phyloP scores from a whole-genome alignment of 2,888 invertebrate species.

The Dorcus parallelipipedus region DNA sequence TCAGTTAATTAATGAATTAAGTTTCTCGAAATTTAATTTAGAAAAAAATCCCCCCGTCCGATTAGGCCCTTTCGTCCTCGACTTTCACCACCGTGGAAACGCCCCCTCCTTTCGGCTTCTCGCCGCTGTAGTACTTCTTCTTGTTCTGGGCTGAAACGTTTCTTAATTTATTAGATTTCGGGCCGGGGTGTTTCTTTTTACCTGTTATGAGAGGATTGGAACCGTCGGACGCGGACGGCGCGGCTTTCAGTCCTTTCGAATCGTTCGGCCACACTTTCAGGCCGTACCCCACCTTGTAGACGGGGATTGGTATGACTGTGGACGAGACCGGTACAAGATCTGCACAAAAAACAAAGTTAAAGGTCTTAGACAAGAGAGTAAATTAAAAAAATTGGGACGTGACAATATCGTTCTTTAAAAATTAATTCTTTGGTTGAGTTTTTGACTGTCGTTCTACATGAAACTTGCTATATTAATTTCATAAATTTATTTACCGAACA shows the following conservation, averaged over 20 bases:
- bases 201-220: constrained; percentile 5
- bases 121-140: constrained; percentile 14
- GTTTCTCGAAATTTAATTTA: no score
- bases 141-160: constrained; percentile 8
- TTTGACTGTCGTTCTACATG: no score
- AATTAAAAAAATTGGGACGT: no score
- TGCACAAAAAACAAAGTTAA: constrained; percentile 32
- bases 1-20: no score
- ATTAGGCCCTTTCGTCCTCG: no score
- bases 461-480: no score
- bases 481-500: no score
- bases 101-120: not conserved
- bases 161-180: not conserved
- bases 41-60: no score
- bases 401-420: no score
- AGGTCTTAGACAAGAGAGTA: no score
- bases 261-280: constrained; percentile 46
- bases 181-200: not conserved
- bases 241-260: not conserved
- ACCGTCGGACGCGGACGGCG: not conserved
- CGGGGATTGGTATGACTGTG: constrained; percentile 62
- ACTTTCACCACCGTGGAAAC: no score
- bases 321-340: constrained; percentile 65
- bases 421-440: no score
- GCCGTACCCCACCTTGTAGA: constrained; percentile 58